Base-by-base conservation (phyloP, 1,140 invertebrate genomes). In the Stegodyphus mimosarum region DNA sequence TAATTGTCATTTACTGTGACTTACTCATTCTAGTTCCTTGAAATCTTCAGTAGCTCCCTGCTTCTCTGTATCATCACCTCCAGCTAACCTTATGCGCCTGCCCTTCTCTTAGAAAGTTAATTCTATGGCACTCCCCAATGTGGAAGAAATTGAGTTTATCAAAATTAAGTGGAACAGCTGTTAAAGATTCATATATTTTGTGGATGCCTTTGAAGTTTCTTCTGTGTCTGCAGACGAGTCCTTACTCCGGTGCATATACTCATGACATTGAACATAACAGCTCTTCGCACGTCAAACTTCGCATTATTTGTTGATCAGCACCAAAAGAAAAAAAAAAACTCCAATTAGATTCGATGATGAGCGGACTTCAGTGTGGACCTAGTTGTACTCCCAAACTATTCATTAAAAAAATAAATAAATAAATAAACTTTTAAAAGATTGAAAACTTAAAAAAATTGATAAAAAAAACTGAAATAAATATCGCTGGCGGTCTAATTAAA, bases 361-460 rank as follows among this genome's bases (percentile, higher is more conserved):
- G 83, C 83, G 83, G 75, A 86, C 83, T 86, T 86, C 83, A 72
- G 74, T 86, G 83, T 86, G 83, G 83, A 86, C 83, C 83, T 86
- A 84, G 83, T 78, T 76, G 72, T 74, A 78, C 83, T 86, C 83
- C 83, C 83, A 86, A 86, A 86, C 83, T 77, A 86, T 86, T 73
- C 72, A 64, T 9, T 64, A 33, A 33, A 63, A 64, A 86, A 72
- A 72, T 7, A 11, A 13, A 48, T 50, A 11, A 13, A 33, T 49
- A 72, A 50, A 6, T 72, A 72, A 33, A 53, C 33, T 33, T 33
- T 33, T 33, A 33, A 33, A 33, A 33, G 33, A 33, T 33, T 33
- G 33, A 76, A 84, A 70, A 84, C 74, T 84, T 60, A 4, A 76
- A 76, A 84, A 76, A 84, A 84, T 76, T 76, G 64, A 71, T 55